Evolutionary conservation across 2,888 invertebrate genomes (phyloP), one percentile per base, ranked within the genome.

Genomic region (Drosophila demipolita): DNA sequence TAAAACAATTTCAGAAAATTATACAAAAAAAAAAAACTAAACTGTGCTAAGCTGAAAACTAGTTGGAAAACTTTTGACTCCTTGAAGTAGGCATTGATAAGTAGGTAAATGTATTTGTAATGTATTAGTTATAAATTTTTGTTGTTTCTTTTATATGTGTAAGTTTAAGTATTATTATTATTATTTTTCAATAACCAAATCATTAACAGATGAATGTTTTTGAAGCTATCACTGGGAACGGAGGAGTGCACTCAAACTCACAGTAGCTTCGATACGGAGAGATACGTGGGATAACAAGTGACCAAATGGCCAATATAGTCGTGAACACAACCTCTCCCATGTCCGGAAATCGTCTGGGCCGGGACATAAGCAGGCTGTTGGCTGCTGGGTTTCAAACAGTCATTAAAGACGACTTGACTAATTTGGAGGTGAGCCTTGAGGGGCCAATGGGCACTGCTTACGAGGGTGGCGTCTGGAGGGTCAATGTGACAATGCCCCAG

Each of bases 321-420:
- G 87, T 87, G 67, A 84, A 82, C 74, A 87, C 83, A 64, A 83
- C 86, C 55, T 83, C 88, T 48, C 86, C 85, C 33, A 75, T 83
- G 77, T 72, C 72, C 29, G 83, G 83, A 26, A 88, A 88, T 9
- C 86, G 86, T 36, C 70, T 87, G 32, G 70, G 62, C n/a, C 77
- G 88, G 55, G 86, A 86, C 61, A 78, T 86, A 5, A 83, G 71
- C 62, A 73, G 80, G 55, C 76, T 86, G 29, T 49, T 85, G 72
- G 70, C 82, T 61, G 83, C 86, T 49, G 86, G 79, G 45, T 80
- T 85, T 54, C 71, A 67, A 8, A 70, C 82, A 40, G 70, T 62
- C 53, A 63, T 77, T 48, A 76, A 78, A 53, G 74, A 88, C 52
- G 66, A 87, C 58, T 74, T 86, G 78, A 73, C 70, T 62, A 78